These are phyloP conservation scores for Hemiscyllium ocellatum DNA, from an alignment of 2,113 vertebrate species.

Conservation along the genomic window DNA sequence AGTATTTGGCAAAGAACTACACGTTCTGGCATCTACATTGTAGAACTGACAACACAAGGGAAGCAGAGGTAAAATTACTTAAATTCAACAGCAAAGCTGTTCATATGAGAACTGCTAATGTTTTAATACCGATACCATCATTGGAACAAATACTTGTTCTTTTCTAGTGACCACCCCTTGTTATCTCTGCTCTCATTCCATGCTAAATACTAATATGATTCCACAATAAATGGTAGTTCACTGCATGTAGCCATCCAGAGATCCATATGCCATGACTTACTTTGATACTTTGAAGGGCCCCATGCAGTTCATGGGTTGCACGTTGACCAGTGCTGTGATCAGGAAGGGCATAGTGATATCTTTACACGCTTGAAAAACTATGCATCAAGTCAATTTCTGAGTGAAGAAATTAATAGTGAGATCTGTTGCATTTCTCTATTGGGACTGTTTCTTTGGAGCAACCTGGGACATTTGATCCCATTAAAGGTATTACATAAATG, in stretches of 20 bases:
- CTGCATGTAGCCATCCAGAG: background rate
- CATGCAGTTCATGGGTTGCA: background rate
- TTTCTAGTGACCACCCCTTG: background rate
- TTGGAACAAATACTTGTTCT: background rate
- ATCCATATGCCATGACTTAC: background rate
- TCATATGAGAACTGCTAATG: background rate
- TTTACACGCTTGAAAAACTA: background rate
- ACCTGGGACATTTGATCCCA: background rate
- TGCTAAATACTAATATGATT: background rate
- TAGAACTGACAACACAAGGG: too few species aligned
- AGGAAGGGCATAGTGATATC: background rate
- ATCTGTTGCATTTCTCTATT: background rate
- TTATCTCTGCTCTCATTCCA: background rate
- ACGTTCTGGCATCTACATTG: too few species aligned
- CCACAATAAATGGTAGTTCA: background rate
- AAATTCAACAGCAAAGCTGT: background rate
- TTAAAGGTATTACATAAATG: background rate
- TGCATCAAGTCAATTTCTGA: background rate
- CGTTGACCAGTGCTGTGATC: background rate
- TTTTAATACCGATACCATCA: background rate
- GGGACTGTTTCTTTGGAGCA: background rate
- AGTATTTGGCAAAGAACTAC: background rate
- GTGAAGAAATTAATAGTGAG: background rate
- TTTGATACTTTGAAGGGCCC: background rate
- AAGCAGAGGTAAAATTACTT: background rate